Percentiles rank a stretch among this genome's conserved stretches.
Conservation (phyloP, 1,140 invertebrate species). For the Microplitis demolitor region DNA sequence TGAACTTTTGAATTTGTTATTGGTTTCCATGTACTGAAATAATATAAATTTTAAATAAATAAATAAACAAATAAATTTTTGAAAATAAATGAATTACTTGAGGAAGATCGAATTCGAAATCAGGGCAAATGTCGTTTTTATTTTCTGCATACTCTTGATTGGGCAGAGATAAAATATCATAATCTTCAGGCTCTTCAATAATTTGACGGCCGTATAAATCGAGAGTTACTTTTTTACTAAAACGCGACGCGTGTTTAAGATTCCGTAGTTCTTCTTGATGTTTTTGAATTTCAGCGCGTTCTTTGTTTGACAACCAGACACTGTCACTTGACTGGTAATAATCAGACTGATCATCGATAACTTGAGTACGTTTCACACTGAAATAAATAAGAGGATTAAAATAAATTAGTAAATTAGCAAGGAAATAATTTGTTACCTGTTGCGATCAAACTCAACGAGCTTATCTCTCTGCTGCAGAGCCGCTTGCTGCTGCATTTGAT, state of each 20-base stretch:
- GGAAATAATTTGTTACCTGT: constrained; percentile 63
- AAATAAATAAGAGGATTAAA: constrained; percentile 21
- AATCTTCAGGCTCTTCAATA: constrained; percentile 53
- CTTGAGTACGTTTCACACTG: constrained; percentile 80
- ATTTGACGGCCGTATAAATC: constrained; percentile 80
- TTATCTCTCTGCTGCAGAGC: constrained; percentile 82
- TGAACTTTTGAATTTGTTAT: not conserved
- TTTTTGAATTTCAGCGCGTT: constrained; percentile 72
- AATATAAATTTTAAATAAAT: constrained; percentile 6
- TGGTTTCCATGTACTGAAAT: constrained; percentile 37
- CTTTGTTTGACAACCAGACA: constrained; percentile 77
- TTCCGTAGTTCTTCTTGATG: constrained; percentile 73
- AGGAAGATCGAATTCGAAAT: constrained; percentile 41
- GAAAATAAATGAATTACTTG: constrained; percentile 30
- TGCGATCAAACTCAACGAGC: constrained; percentile 85
- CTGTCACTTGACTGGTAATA: constrained; percentile 81
- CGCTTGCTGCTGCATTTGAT: constrained; percentile 60
- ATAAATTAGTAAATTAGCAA: constrained; percentile 23
- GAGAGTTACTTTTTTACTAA: constrained; percentile 74
- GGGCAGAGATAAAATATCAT: constrained; percentile 45
- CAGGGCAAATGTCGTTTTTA: constrained; percentile 30
- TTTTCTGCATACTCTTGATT: constrained; percentile 50
- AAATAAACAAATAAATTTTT: not conserved
- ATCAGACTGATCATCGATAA: constrained; percentile 95
- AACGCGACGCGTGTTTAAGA: constrained; percentile 72